Conservation (phyloP, 1,140 invertebrate genomes). For the Drosophila seguyi region DNA sequence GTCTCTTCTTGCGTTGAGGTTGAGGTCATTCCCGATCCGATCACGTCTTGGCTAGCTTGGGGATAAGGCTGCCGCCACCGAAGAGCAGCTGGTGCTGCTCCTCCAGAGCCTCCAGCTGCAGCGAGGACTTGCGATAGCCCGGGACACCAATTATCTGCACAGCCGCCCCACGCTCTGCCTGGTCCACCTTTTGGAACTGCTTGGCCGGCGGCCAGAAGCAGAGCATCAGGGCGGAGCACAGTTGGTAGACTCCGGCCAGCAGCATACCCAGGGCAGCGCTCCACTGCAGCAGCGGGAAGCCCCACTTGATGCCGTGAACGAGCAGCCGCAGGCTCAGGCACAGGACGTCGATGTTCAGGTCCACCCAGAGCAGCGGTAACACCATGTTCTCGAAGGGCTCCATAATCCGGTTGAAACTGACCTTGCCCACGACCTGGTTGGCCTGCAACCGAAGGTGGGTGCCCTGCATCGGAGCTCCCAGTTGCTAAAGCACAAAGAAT, state of each 20-base stretch:
- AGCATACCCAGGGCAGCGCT: slow-evolving; percentile 79
- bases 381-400: slow-evolving; percentile 87
- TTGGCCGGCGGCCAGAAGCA: slow-evolving; percentile 60
- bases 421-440: slow-evolving; percentile 88
- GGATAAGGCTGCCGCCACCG: neutral
- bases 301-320: slow-evolving; percentile 70
- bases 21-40: neutral
- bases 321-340: slow-evolving; percentile 68
- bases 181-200: slow-evolving; percentile 47
- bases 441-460: slow-evolving; percentile 88
- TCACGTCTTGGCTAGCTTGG: slow-evolving; percentile 32
- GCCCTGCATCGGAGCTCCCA: slow-evolving; percentile 87
- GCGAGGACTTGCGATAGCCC: slow-evolving; percentile 35
- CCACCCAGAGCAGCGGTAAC: slow-evolving; percentile 89
- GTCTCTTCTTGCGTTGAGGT: slow-evolving; percentile 47
- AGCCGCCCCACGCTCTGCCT: slow-evolving; percentile 26
- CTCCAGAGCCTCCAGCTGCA: slow-evolving; percentile 33
- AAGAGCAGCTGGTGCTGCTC: slow-evolving; percentile 51
- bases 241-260: slow-evolving; percentile 80
- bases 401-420: slow-evolving; percentile 86
- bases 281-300: slow-evolving; percentile 79
- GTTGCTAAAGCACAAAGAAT: slow-evolving; percentile 79
- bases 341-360: slow-evolving; percentile 86
- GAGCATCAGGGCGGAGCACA: slow-evolving; percentile 79
- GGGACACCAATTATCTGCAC: slow-evolving; percentile 9